Conservation (phyloP, 2,888 invertebrate genomes). For the Abrostola triplasia region DNA sequence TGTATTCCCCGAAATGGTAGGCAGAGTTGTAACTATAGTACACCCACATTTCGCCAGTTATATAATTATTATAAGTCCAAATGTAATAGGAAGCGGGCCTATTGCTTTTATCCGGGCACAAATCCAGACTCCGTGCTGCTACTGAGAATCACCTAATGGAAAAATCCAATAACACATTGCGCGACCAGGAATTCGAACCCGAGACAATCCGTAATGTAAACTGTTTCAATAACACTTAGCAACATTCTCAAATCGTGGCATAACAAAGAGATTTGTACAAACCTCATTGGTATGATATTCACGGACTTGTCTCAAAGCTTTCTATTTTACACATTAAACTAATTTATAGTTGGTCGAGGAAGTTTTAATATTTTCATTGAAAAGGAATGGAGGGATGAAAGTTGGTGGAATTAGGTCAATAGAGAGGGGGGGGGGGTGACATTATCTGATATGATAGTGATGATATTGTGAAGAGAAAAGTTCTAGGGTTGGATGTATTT, state of each 20-base stretch:
- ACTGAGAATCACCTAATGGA: too few species aligned
- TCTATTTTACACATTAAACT: conserved; percentile 3
- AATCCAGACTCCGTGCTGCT: too few species aligned
- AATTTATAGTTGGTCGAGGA: not conserved
- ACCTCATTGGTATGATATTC: not conserved
- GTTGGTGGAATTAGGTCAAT: not conserved
- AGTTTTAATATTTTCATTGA: conserved; percentile 5
- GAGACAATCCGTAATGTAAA: too few species aligned
- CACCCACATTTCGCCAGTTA: too few species aligned
- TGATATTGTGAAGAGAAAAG: conserved; percentile 2
- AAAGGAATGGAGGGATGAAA: conserved; percentile 1
- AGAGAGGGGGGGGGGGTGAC: not conserved
- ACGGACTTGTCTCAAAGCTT: not conserved
- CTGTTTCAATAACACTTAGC: too few species aligned
- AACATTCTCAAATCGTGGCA: not conserved
- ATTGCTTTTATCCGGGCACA: too few species aligned
- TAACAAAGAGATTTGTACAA: not conserved
- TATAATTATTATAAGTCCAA: too few species aligned
- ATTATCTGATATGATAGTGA: not conserved
- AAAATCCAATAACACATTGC: too few species aligned
- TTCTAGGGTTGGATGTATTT: not conserved
- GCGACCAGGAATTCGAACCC: too few species aligned
- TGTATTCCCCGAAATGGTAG: too few species aligned
- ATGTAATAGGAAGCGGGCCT: too few species aligned
- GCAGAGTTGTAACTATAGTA: too few species aligned